Conservation (phyloP, 2,888 invertebrate species). For the Blastobasis lacticolella region DNA sequence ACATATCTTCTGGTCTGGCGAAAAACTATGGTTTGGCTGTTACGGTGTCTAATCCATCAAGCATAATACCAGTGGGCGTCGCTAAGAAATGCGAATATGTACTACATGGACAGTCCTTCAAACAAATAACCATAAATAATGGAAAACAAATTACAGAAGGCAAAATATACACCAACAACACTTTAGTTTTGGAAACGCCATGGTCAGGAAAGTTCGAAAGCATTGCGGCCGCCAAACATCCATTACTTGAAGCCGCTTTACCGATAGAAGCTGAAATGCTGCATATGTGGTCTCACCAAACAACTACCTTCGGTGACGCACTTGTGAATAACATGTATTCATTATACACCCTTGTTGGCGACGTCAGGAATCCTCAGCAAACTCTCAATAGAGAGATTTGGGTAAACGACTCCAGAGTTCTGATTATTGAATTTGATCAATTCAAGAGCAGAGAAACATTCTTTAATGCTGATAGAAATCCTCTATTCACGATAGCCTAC, state of each 20-base stretch:
- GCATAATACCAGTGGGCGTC: slow-evolving; percentile 69
- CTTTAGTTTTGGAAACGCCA: slow-evolving; percentile 82
- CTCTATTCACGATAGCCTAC: slow-evolving; percentile 89
- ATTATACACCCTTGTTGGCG: slow-evolving; percentile 86
- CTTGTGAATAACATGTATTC: slow-evolving; percentile 87
- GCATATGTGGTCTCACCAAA: slow-evolving; percentile 91
- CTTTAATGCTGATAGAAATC: slow-evolving; percentile 87
- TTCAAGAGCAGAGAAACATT: slow-evolving; percentile 92
- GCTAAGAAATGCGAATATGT: slow-evolving; percentile 75
- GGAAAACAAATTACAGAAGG: slow-evolving; percentile 83
- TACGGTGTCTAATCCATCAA: slow-evolving; percentile 76
- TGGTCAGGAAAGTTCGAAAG: slow-evolving; percentile 84
- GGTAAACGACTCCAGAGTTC: slow-evolving; percentile 92
- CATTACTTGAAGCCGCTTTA: slow-evolving; percentile 85
- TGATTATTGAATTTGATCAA: slow-evolving; percentile 95
- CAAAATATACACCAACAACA: slow-evolving; percentile 84
- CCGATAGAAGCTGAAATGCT: slow-evolving; percentile 93
- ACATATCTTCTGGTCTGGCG: slow-evolving; percentile 84
- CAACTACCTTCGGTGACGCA: slow-evolving; percentile 83
- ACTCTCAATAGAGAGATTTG: slow-evolving; percentile 87
- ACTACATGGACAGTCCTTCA: slow-evolving; percentile 77
- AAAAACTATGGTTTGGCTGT: slow-evolving; percentile 85
- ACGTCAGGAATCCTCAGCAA: slow-evolving; percentile 89
- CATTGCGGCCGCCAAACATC: slow-evolving; percentile 86
- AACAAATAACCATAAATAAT: slow-evolving; percentile 80